Evolutionary conservation across 2,113 vertebrate genomes (phyloP).

Genomic region (Melanotaenia duboulayi): DNA sequence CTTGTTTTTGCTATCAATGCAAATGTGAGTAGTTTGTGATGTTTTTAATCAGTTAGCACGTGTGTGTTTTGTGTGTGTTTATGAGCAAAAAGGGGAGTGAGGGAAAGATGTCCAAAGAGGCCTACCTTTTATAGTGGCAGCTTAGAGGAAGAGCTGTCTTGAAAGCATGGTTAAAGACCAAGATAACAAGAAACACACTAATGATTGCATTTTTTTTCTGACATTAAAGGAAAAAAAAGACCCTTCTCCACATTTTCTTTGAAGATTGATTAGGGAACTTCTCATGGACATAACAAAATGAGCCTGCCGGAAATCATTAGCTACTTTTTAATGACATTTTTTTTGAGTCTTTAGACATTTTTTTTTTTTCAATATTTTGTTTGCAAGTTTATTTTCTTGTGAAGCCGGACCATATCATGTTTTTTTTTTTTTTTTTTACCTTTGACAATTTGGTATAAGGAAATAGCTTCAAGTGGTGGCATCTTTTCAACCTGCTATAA

Average conservation of each 20-base stretch:
- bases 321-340: too few species aligned
- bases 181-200: slow-evolving; percentile 39
- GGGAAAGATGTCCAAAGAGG: slow-evolving; percentile 33
- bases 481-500: too few species aligned
- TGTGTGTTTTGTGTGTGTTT: slow-evolving; percentile 25
- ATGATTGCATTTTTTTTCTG: slow-evolving; percentile 51
- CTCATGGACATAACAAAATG: slow-evolving; percentile 31
- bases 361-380: too few species aligned
- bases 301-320: too few species aligned
- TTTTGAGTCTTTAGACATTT: too few species aligned
- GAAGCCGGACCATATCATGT: too few species aligned
- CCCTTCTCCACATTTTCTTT: slow-evolving; percentile 69
- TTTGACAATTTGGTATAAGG: too few species aligned
- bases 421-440: too few species aligned
- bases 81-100: not conserved
- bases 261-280: slow-evolving; percentile 63
- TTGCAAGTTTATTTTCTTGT: too few species aligned
- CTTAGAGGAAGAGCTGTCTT: slow-evolving; percentile 39
- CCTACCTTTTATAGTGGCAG: slow-evolving; percentile 33
- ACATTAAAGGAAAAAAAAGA: slow-evolving; percentile 51
- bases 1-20: slow-evolving; percentile 71
- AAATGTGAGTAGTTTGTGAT: slow-evolving; percentile 62
- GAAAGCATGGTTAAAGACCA: slow-evolving; percentile 33
- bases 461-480: too few species aligned
- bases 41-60: slow-evolving; percentile 65